Percentiles rank a stretch among this genome's conserved stretches.
These are phyloP conservation scores for Philopotamus ludificatus DNA, from an alignment of 1,140 invertebrate species.

Conservation along the genomic window DNA sequence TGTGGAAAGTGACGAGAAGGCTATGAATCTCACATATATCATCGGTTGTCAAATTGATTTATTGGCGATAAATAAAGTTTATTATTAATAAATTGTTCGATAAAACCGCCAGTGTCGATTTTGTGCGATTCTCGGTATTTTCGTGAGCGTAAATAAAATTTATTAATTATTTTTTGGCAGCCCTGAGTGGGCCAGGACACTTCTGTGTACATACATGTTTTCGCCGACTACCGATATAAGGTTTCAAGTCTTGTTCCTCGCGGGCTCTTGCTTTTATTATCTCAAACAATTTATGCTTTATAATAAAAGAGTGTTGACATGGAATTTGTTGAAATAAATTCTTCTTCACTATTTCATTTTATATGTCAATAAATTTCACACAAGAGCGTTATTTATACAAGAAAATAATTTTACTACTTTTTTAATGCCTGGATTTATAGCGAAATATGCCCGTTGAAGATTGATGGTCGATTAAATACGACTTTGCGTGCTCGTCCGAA, in stretches of 20 bases:
- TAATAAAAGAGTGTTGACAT: constrained; percentile 34
- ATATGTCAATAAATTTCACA: not conserved
- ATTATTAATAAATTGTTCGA: too few species aligned
- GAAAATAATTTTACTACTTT: too few species aligned
- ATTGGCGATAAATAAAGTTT: too few species aligned
- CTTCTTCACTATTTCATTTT: constrained; percentile 4
- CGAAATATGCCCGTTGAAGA: too few species aligned
- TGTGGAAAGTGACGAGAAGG: not conserved
- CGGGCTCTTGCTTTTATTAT: constrained; percentile 33
- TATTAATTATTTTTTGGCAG: too few species aligned
- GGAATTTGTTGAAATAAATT: constrained; percentile 26
- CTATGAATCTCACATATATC: not conserved
- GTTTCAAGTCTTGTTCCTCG: constrained; percentile 37
- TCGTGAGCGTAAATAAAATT: too few species aligned
- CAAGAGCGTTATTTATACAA: too few species aligned
- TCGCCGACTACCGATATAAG: constrained; percentile 36
- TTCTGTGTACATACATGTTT: constrained; percentile 23
- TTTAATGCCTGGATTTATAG: too few species aligned
- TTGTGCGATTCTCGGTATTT: too few species aligned
- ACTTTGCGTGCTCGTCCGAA: too few species aligned
- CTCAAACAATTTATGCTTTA: constrained; percentile 32
- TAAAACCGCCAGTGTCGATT: too few species aligned
- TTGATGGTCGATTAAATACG: too few species aligned
- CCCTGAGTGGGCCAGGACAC: constrained; percentile 13
- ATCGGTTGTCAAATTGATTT: not conserved